Base-by-base conservation (phyloP, 2,113 vertebrate genomes). In the Mirounga angustirostris region DNA sequence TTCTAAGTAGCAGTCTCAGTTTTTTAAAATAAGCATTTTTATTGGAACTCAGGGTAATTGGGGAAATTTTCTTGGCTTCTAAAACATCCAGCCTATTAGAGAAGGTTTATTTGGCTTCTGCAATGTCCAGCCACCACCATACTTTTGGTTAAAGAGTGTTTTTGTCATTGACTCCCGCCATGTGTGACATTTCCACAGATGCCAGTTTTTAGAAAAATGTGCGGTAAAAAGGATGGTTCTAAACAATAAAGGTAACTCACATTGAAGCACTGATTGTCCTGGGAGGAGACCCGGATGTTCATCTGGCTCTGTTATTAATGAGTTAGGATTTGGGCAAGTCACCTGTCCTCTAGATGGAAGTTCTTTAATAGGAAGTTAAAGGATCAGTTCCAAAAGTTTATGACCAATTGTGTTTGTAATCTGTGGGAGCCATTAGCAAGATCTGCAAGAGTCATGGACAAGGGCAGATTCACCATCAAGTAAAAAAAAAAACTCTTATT, bases 21-120 rank as follows among this genome's bases (percentile, higher is more conserved):
- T 67, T 89, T 89, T 85, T 67, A 71, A 88, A 97, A 67, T 58
- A 28, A 78, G 33, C 71, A 56, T 94, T 91, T 90, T 89, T 84
- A 58, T 86, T 78, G 80, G 56, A 90, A 46, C 87, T 94, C 69
- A 63, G 76, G 85, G 33, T 88, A 36, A 82, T 21, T 56, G 84
- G 61, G 43, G 63, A 76, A 50, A 82, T 89, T 81, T 52, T 63
- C n/a, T 78, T 90, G 40, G 11, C 81, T 91, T 94, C 82, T 93
- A 58, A 78, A 87, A 54, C 30, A n/a, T 58, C 59, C 33, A 28
- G 36, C 30, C 2, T 33, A 13, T 56, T 24, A 28, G 73, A 78
- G 63, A 50, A 79, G 36, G 36, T 76, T 78, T 65, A 12, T 80
- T 61, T 50, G 90, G 56, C 65, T 94, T 78, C 9, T 36, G 1